A percentile compares a stretch with the other conserved stretches of the same genome.
Evolutionary conservation across 2,113 vertebrate genomes (phyloP).

Genomic region (Ciconia stormi): DNA sequence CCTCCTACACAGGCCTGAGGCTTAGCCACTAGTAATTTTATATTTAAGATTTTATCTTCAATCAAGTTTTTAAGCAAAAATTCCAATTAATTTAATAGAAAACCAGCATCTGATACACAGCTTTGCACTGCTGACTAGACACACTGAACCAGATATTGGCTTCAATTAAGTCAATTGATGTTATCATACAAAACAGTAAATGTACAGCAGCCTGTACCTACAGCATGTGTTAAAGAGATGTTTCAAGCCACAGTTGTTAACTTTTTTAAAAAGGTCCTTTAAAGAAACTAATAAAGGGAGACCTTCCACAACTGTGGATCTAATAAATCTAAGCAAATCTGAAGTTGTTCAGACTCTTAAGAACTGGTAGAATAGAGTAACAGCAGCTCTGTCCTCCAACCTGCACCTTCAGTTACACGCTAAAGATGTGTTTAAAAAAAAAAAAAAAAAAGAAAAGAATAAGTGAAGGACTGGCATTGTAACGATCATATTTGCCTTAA

Average conservation of each 20-base stretch:
- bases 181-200: background rate
- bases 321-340: background rate
- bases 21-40: background rate
- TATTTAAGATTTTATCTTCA: slow-evolving; percentile 50
- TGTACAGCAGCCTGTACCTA: background rate
- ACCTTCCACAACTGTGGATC: background rate
- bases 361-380: background rate
- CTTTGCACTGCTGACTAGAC: background rate
- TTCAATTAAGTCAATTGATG: slow-evolving; percentile 14
- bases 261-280: background rate
- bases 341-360: background rate
- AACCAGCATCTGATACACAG: background rate
- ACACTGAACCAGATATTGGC: background rate
- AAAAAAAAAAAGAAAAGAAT: background rate
- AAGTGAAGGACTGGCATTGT: background rate
- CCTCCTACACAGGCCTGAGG: background rate
- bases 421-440: background rate
- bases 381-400: background rate
- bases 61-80: slow-evolving; percentile 13
- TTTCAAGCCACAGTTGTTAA: background rate
- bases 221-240: background rate
- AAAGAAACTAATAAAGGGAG: background rate
- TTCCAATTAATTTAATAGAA: background rate
- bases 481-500: background rate
- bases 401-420: background rate